Conservation (phyloP, 1,140 invertebrate genomes). For the Brachionus plicatilis region DNA sequence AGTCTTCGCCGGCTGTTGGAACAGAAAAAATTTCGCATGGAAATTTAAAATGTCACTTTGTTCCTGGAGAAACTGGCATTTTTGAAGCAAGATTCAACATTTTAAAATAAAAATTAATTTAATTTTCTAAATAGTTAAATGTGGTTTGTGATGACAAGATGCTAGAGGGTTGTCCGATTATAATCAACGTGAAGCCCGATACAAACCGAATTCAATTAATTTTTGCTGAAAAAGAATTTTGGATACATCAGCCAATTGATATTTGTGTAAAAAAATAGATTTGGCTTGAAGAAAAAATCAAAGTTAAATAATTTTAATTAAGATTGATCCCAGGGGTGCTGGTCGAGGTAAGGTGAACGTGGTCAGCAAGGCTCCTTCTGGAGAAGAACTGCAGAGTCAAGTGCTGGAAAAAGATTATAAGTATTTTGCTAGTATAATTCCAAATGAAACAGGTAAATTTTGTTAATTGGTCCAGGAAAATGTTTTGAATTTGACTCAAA, state of each 20-base stretch:
- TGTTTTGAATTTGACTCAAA: conserved; percentile 44
- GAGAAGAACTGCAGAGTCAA: background rate
- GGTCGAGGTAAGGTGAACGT: conserved; percentile 63
- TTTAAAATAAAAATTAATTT: background rate
- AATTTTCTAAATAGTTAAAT: conserved; percentile 58
- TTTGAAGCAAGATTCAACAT: conserved; percentile 65
- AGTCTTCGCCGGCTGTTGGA: conserved; percentile 10
- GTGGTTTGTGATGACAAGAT: conserved; percentile 64
- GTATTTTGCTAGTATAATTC: conserved; percentile 81
- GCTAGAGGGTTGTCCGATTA: conserved; percentile 66
- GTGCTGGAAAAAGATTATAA: background rate
- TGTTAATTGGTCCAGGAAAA: background rate
- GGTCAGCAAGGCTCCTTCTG: conserved; percentile 65
- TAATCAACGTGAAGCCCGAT: conserved; percentile 78
- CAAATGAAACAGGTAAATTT: conserved; percentile 77
- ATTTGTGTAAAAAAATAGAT: background rate
- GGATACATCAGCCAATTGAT: background rate
- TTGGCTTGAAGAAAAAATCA: background rate
- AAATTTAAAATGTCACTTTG: conserved; percentile 64
- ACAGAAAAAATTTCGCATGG: background rate
- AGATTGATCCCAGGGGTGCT: conserved; percentile 69
- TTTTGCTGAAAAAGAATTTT: background rate
- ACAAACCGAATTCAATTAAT: conserved; percentile 57
- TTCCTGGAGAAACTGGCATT: conserved; percentile 82
- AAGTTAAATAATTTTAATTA: background rate